Evolutionary conservation across 2,113 vertebrate genomes (phyloP).

Genomic region (Thymallus thymallus): DNA sequence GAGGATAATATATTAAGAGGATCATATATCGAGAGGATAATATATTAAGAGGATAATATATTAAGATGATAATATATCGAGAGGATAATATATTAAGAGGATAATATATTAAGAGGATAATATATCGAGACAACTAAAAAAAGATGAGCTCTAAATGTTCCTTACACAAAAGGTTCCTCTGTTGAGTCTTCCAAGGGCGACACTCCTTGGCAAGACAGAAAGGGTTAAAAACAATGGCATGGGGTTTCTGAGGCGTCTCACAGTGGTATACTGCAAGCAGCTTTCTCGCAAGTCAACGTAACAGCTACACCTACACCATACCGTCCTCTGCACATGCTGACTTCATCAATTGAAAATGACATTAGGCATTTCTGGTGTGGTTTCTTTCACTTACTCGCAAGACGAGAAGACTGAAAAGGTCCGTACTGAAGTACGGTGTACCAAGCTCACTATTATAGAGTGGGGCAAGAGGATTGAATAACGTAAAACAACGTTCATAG

Average conservation of each 20-base stretch:
- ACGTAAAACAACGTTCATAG: constrained; percentile 21
- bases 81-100: no score
- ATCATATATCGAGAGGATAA: no score
- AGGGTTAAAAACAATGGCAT: constrained; percentile 49
- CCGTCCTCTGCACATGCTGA: constrained; percentile 26
- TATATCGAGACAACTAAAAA: constrained; percentile 36
- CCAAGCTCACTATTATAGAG: constrained; percentile 41
- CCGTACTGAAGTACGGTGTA: constrained; percentile 43
- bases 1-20: constrained; percentile 52
- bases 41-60: constrained; percentile 26
- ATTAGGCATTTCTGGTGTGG: constrained; percentile 47
- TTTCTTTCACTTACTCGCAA: constrained; percentile 59
- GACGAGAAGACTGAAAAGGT: constrained; percentile 41
- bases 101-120: constrained; percentile 59
- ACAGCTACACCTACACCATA: constrained; percentile 61
- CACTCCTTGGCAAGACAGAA: constrained; percentile 56
- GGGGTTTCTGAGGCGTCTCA: constrained; percentile 57
- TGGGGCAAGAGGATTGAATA: constrained; percentile 30
- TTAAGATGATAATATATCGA: no score
- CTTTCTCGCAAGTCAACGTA: constrained; percentile 68
- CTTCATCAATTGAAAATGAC: constrained; percentile 64
- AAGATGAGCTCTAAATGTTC: constrained; percentile 59
- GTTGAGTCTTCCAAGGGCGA: constrained; percentile 50
- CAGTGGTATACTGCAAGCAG: constrained; percentile 58
- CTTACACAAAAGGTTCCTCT: constrained; percentile 63